A percentile compares a stretch with the other conserved stretches of the same genome.
These are phyloP conservation scores for Hypomecis atomaria DNA, from an alignment of 2,888 invertebrate species.

Conservation along the genomic window DNA sequence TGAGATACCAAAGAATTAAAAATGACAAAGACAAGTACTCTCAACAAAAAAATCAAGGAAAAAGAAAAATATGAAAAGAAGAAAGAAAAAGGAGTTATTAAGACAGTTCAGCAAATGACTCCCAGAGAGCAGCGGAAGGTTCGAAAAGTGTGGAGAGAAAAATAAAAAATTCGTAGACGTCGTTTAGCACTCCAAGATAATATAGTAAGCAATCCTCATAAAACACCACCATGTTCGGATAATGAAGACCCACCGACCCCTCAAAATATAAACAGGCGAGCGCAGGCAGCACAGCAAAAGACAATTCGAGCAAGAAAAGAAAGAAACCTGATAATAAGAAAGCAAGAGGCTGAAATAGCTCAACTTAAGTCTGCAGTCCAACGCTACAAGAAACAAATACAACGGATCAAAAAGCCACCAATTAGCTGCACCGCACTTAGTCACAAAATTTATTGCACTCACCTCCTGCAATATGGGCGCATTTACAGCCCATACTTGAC, in stretches of 20 bases:
- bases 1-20: conserved; percentile 10
- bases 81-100: too few relatives aligned
- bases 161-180: conserved; percentile 35
- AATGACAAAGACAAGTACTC: conserved; percentile 13
- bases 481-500: conserved; percentile 2
- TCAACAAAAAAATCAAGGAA: not conserved
- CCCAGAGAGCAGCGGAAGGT: conserved; percentile 34
- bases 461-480: conserved; percentile 22
- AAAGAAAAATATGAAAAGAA: not conserved
- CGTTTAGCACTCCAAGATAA: conserved; percentile 24
- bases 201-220: conserved; percentile 3
- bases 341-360: conserved; percentile 21
- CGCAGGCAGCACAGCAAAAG: conserved; percentile 26
- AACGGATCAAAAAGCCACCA: conserved; percentile 7
- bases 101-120: conserved; percentile 29
- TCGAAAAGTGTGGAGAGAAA: conserved; percentile 38
- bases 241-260: conserved; percentile 3
- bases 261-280: conserved; percentile 4
- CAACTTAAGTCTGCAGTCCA: conserved; percentile 29
- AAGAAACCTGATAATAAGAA: conserved; percentile 27
- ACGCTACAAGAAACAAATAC: conserved; percentile 21
- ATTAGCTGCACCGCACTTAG: not conserved
- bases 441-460: conserved; percentile 27
- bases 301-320: conserved; percentile 19
- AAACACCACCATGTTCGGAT: conserved; percentile 10